Base-by-base conservation (phyloP, 2,797 vertebrate species). In the Percopsis omiscomaycus region DNA sequence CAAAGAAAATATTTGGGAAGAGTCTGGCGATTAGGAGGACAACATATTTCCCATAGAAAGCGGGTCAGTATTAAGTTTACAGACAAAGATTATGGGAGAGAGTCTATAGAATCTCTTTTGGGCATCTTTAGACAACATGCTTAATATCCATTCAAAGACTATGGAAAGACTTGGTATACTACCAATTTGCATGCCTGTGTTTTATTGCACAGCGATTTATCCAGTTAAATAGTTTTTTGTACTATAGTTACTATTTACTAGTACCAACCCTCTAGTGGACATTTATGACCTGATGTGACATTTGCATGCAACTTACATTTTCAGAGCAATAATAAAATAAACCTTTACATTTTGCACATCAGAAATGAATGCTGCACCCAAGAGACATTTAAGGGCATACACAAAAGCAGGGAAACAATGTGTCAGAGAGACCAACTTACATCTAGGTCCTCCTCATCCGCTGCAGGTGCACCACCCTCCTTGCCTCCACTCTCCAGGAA, bases 401-500 rank as follows among this genome's bases (percentile, higher is more conserved):
- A 22, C 22, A 22, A 22, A 22, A 22, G 22, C 22, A 22, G 50
- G 15, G 15, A 27, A 12, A 3, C 15, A 3, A 6, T 15, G 50
- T 10, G 11, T 27, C 12, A n/a, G 27, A 10, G 2, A 60, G 46
- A 32, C 27, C 11, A 59, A 83, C 86, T 87, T 74, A 93, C 93
- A 5, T 91, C 89, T 50, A 70, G 2, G 3, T 51, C 95, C 0
- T 94, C 94, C 0, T 93, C 95, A 0, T 92, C 92, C 74, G 71
- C 91, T 46, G 91, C 90, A 0, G 92, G 92, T 11, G 94, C 94
- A 0, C 95, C 96, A 0, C 97, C 98, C 0, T 99, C 98, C 84
- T 94, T 94, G 12, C 98, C 98, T 0, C 97, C 98, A 0, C 97
- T 99, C 86, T 98, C 96, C 89, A 99, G 64, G 89, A 99, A 99